phyloP scores from a whole-genome alignment of 1,140 invertebrate genomes.

The Pogonomyrmex barbatus region DNA sequence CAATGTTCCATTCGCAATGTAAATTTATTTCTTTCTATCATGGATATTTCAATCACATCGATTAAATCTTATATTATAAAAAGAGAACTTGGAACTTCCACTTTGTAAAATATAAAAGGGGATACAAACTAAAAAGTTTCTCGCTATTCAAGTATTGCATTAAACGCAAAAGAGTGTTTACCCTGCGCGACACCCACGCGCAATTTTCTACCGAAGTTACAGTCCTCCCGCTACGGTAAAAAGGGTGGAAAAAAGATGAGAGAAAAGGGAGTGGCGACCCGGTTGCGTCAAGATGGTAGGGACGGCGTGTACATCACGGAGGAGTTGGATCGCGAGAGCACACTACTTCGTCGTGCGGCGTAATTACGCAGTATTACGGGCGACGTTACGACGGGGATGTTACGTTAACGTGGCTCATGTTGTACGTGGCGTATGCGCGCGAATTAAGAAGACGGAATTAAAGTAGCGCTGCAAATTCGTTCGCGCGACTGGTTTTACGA shows the following conservation, averaged over 20 bases:
- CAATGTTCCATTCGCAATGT: neutral
- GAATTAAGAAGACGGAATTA: slow-evolving; percentile 62
- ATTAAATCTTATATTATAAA: slow-evolving; percentile 4
- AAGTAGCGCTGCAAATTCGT: slow-evolving; percentile 49
- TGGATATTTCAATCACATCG: neutral
- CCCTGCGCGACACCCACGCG: slow-evolving; percentile 25
- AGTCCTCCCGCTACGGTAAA: neutral
- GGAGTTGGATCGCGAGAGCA: slow-evolving; percentile 27
- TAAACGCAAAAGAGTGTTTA: neutral
- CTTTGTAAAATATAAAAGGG: neutral
- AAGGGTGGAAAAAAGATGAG: slow-evolving; percentile 18
- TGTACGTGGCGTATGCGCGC: slow-evolving; percentile 40
- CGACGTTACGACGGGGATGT: slow-evolving; percentile 55
- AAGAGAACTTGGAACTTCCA: neutral
- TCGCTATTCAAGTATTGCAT: slow-evolving; percentile 23
- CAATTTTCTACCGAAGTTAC: slow-evolving; percentile 46
- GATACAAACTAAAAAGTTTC: neutral
- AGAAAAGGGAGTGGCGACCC: slow-evolving; percentile 30
- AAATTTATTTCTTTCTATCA: neutral
- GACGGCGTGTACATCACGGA: slow-evolving; percentile 39
- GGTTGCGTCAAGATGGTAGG: slow-evolving; percentile 48
- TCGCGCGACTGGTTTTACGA: slow-evolving; percentile 44
- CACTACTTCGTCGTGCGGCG: slow-evolving; percentile 5
- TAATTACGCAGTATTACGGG: slow-evolving; percentile 60
- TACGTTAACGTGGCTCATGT: slow-evolving; percentile 49